A percentile compares a stretch with the other conserved stretches of the same genome.
These are phyloP conservation scores for Clivina fossor DNA, from an alignment of 2,888 invertebrate species.

Conservation along the genomic window DNA sequence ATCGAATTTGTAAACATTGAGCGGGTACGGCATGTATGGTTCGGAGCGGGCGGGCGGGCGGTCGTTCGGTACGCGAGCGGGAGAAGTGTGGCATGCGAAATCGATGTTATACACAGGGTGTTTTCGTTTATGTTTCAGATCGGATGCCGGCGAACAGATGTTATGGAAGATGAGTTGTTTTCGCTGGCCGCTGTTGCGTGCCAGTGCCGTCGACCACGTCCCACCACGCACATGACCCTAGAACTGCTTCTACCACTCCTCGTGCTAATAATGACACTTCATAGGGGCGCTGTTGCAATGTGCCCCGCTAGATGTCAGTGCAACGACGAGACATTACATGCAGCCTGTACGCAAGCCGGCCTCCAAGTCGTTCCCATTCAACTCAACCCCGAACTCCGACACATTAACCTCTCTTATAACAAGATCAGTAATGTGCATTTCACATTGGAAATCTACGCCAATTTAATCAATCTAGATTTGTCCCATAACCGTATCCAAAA, in stretches of 20 bases:
- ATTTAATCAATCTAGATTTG: slow-evolving; percentile 77
- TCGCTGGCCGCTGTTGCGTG: slow-evolving; percentile 47
- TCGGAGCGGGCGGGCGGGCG: no score
- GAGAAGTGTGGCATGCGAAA: no score
- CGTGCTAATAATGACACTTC: slow-evolving; percentile 51
- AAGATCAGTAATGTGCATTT: slow-evolving; percentile 76
- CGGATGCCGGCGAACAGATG: slow-evolving; percentile 47
- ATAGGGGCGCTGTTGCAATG: slow-evolving; percentile 49
- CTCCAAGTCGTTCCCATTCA: slow-evolving; percentile 87
- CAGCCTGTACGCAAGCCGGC: slow-evolving; percentile 75
- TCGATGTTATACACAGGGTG: not conserved
- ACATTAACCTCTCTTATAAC: slow-evolving; percentile 83
- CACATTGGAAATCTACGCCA: slow-evolving; percentile 77
- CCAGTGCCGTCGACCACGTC: slow-evolving; percentile 57
- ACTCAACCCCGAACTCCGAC: slow-evolving; percentile 81
- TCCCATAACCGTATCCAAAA: slow-evolving; percentile 79
- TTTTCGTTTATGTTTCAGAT: slow-evolving; percentile 47
- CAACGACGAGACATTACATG: slow-evolving; percentile 76
- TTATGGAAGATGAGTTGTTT: slow-evolving; percentile 32
- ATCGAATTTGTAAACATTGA: no score
- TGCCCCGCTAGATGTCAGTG: slow-evolving; percentile 83
- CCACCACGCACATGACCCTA: slow-evolving; percentile 57
- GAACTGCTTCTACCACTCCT: slow-evolving; percentile 61
- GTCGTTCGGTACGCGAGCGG: no score
- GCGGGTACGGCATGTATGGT: no score